Evolutionary conservation across 2,888 invertebrate genomes (phyloP).

Genomic region (Dryococelus australis): DNA sequence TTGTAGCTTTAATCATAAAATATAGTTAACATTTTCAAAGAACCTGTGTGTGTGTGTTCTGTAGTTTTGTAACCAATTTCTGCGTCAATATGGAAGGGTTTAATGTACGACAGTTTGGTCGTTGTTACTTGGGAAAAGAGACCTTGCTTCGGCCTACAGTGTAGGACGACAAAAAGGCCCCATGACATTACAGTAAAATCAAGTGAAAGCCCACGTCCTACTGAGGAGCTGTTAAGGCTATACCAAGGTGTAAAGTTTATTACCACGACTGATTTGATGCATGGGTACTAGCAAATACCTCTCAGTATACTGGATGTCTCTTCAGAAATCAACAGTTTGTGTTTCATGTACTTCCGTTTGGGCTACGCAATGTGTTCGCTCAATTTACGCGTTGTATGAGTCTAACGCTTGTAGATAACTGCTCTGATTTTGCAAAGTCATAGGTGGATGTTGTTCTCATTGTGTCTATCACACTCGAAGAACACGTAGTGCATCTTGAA

Average conservation of each 20-base stretch:
- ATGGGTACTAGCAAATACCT: slow-evolving; percentile 45
- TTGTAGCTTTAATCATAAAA: too few relatives aligned
- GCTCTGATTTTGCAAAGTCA: not conserved
- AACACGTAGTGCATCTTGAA: too few relatives aligned
- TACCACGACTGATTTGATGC: slow-evolving; percentile 40
- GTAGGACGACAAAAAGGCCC: too few relatives aligned
- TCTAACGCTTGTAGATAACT: not conserved
- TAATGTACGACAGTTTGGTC: too few relatives aligned
- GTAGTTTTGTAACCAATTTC: too few relatives aligned
- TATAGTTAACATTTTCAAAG: too few relatives aligned
- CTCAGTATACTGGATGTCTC: slow-evolving; percentile 46
- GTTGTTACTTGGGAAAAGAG: too few relatives aligned
- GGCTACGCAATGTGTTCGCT: not conserved
- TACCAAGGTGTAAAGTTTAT: slow-evolving; percentile 32
- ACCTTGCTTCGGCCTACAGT: too few relatives aligned
- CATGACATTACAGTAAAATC: slow-evolving; percentile 40
- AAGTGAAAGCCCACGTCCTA: slow-evolving; percentile 38
- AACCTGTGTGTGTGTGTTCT: too few relatives aligned
- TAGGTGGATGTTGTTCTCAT: slow-evolving; percentile 23
- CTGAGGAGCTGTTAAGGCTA: slow-evolving; percentile 39
- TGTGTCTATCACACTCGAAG: not conserved
- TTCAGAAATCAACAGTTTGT: slow-evolving; percentile 38
- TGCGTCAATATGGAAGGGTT: too few relatives aligned
- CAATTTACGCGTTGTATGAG: slow-evolving; percentile 5
- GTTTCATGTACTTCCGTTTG: slow-evolving; percentile 35